Percentiles rank a stretch among this genome's conserved stretches.
phyloP scores from a whole-genome alignment of 2,888 invertebrate species.

The Orthosia gothica region DNA sequence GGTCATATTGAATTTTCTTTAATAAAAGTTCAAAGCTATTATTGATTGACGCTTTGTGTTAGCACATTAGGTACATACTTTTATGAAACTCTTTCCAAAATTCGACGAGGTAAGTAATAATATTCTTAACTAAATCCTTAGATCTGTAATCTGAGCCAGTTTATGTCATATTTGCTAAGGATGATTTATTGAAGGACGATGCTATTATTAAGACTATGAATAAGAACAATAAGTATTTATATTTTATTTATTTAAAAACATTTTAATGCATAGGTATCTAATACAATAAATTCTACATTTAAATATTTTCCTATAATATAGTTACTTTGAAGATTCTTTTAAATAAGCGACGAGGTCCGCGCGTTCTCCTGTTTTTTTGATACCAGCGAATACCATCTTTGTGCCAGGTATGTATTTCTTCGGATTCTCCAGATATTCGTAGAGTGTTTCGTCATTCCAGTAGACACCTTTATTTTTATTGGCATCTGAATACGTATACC shows the following conservation, averaged over 20 bases:
- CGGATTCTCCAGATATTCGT: slow-evolving; percentile 99
- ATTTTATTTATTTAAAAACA: slow-evolving; percentile 1
- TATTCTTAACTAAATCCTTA: no score
- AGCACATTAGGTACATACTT: no score
- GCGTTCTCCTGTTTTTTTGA: slow-evolving; percentile 98
- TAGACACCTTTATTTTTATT: slow-evolving; percentile 93
- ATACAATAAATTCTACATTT: slow-evolving; percentile 32
- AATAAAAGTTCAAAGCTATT: not conserved
- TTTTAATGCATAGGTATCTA: slow-evolving; percentile 30
- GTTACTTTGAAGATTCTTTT: slow-evolving; percentile 91
- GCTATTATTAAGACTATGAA: not conserved
- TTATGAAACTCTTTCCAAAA: no score
- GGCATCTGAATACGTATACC: slow-evolving; percentile 49
- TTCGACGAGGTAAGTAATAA: no score
- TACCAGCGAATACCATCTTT: slow-evolving; percentile 99
- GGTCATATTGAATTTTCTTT: no score
- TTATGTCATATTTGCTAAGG: no score
- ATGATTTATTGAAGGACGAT: no score
- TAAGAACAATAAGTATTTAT: not conserved
- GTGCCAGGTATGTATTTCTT: slow-evolving; percentile 99
- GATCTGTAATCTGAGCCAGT: no score
- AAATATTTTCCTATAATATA: slow-evolving; percentile 18
- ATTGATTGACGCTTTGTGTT: no score
- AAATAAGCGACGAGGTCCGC: slow-evolving; percentile 98
- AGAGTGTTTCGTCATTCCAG: slow-evolving; percentile 98